Conservation (phyloP, 2,113 vertebrate species). For the Bufo gargarizans region DNA sequence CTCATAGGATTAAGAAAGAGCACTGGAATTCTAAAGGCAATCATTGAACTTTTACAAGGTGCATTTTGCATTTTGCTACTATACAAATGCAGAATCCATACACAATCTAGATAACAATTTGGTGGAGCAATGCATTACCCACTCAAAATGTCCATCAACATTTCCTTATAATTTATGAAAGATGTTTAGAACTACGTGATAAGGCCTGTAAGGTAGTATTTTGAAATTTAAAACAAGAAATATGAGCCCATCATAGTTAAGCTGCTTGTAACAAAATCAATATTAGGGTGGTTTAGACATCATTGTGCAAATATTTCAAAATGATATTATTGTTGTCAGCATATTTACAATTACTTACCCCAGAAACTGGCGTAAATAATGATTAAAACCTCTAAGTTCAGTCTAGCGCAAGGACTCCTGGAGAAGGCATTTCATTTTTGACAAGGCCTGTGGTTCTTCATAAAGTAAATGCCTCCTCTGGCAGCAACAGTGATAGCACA, state of each 20-base stretch:
- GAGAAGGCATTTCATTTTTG: too few species aligned
- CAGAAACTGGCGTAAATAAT: too few species aligned
- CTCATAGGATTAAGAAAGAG: background rate
- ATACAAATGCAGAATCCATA: too few species aligned
- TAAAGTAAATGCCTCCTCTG: too few species aligned
- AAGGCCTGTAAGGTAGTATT: background rate
- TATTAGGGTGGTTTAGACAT: background rate
- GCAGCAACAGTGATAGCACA: too few species aligned
- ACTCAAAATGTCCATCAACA: background rate
- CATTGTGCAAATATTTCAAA: background rate
- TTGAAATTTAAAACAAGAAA: background rate
- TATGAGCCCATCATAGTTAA: background rate
- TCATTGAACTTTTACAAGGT: background rate
- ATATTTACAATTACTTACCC: too few species aligned
- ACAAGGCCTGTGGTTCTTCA: too few species aligned
- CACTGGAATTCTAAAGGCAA: background rate
- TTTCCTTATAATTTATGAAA: background rate
- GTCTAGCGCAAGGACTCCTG: too few species aligned
- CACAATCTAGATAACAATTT: background rate
- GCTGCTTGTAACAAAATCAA: background rate
- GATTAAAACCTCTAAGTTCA: too few species aligned
- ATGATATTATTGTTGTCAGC: background rate
- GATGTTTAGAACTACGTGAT: background rate
- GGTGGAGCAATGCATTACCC: background rate
- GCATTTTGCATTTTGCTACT: background rate